Evolutionary conservation across 2,797 vertebrate genomes (phyloP).

Genomic region (Saxicola maurus): DNA sequence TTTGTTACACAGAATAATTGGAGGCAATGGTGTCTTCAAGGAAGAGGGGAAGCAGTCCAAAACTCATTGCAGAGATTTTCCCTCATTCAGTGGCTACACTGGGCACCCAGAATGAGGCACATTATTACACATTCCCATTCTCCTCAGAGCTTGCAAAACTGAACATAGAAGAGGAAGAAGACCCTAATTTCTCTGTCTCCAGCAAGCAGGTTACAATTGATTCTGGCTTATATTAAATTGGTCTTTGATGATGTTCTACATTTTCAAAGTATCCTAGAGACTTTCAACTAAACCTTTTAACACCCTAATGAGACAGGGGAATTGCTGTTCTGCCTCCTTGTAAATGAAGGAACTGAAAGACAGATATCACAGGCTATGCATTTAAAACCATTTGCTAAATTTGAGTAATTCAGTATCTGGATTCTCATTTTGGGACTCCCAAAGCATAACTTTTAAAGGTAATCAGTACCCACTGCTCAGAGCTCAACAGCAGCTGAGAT

Average conservation of each 20-base stretch:
- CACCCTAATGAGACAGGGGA: slow-evolving; percentile 44
- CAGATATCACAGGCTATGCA: background rate
- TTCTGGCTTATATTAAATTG: slow-evolving; percentile 5
- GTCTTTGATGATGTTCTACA: slow-evolving; percentile 25
- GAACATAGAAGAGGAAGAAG: background rate
- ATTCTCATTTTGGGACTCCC: slow-evolving; percentile 52
- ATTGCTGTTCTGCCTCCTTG: slow-evolving; percentile 35
- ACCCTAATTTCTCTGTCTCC: background rate
- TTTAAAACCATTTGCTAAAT: slow-evolving; percentile 41
- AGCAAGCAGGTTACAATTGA: background rate
- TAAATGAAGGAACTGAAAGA: slow-evolving; percentile 32
- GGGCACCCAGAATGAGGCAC: background rate
- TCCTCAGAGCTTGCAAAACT: background rate
- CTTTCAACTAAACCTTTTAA: slow-evolving; percentile 41
- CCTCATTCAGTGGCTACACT: background rate
- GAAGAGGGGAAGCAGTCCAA: background rate
- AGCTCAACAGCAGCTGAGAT: slow-evolving; percentile 13
- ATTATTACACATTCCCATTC: background rate
- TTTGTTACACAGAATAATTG: background rate
- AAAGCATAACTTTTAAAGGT: slow-evolving; percentile 40
- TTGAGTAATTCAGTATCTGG: slow-evolving; percentile 22
- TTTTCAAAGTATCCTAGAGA: slow-evolving; percentile 42
- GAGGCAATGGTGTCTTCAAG: accelerated
- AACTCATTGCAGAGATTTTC: background rate
- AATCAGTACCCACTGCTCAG: slow-evolving; percentile 18